These are phyloP conservation scores for Lumbricus terrestris DNA, from an alignment of 2,888 invertebrate species.

Conservation along the genomic window DNA sequence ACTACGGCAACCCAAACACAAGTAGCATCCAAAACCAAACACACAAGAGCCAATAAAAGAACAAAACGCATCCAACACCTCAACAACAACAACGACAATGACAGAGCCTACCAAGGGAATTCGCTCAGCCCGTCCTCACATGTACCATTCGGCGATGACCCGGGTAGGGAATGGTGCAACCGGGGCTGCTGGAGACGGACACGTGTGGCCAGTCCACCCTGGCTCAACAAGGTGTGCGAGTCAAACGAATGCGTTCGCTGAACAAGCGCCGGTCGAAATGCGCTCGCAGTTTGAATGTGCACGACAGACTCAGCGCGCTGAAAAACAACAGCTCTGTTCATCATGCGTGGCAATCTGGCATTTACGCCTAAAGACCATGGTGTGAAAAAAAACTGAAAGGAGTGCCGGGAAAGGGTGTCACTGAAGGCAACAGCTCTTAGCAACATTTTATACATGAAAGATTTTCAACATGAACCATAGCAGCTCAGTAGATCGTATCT, in stretches of 20 bases:
- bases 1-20: background rate
- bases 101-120: background rate
- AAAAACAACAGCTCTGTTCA: background rate
- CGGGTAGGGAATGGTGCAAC: slow-evolving; percentile 5
- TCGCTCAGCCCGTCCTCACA: slow-evolving; percentile 8
- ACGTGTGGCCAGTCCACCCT: background rate
- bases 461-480: background rate
- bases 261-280: slow-evolving; percentile 11
- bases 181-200: background rate
- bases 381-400: background rate
- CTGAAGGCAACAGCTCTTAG: too few species aligned
- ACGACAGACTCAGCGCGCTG: slow-evolving; percentile 11
- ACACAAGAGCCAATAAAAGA: background rate
- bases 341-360: background rate
- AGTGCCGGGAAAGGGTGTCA: background rate
- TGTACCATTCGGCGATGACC: background rate
- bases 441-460: background rate
- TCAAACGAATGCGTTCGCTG: slow-evolving; percentile 14
- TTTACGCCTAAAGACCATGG: too few species aligned
- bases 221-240: slow-evolving; percentile 6
- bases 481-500: too few species aligned
- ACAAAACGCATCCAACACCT: background rate
- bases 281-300: background rate
- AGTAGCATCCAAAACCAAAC: background rate
- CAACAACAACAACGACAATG: slow-evolving; percentile 8